These are phyloP conservation scores for Teleogryllus occipitalis DNA, from an alignment of 1,140 invertebrate genomes.

Conservation along the genomic window DNA sequence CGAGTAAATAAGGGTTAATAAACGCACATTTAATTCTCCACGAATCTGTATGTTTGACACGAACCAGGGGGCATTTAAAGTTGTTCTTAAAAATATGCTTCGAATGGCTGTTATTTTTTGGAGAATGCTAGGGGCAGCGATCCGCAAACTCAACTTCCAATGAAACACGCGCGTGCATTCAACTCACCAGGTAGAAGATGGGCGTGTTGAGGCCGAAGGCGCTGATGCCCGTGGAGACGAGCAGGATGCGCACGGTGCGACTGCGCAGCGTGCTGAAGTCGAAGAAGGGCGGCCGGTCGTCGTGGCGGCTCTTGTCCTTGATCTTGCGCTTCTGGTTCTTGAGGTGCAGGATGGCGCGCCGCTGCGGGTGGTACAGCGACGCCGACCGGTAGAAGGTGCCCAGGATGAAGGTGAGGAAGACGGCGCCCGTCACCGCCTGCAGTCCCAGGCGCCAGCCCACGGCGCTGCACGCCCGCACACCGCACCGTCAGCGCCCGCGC, in stretches of 20 bases:
- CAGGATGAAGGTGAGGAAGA: constrained; percentile 76
- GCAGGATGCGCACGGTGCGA: constrained; percentile 72
- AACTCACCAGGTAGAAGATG: constrained; percentile 68
- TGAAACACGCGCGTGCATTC: no score
- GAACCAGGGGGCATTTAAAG: no score
- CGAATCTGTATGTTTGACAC: no score
- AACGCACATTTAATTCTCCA: no score
- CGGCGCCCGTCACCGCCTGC: constrained; percentile 73
- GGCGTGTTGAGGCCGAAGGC: constrained; percentile 81
- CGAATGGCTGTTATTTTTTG: no score
- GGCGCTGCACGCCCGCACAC: constrained; percentile 37
- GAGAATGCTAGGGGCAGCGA: no score
- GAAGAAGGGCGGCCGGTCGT: constrained; percentile 74
- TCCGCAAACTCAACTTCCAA: no score
- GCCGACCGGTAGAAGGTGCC: constrained; percentile 84
- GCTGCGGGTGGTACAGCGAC: constrained; percentile 80
- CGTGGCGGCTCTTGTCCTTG: constrained; percentile 62
- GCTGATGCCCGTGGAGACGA: constrained; percentile 67
- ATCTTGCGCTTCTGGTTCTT: constrained; percentile 84
- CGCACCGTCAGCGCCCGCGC: background rate
- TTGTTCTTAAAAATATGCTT: no score
- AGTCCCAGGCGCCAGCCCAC: constrained; percentile 83
- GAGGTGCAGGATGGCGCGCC: constrained; percentile 78
- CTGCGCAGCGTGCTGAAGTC: constrained; percentile 76
- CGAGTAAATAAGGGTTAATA: no score